These are phyloP conservation scores for Ectemnius continuus DNA, from an alignment of 2,888 invertebrate species.

Conservation along the genomic window DNA sequence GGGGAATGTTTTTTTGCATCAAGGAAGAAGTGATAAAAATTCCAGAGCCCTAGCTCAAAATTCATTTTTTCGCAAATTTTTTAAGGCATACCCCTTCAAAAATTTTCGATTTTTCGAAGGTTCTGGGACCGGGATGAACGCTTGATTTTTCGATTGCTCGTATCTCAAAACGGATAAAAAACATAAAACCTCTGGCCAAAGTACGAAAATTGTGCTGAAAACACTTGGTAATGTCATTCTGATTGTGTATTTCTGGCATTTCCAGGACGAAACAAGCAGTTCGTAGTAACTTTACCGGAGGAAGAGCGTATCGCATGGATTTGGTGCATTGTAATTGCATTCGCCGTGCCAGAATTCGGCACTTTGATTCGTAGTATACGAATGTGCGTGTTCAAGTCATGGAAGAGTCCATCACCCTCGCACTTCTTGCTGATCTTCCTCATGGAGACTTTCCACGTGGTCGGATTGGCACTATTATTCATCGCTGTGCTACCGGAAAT, in stretches of 20 bases:
- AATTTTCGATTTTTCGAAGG: no score
- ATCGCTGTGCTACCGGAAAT: constrained; percentile 94
- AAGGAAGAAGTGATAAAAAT: no score
- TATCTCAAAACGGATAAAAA: no score
- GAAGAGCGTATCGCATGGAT: constrained; percentile 95
- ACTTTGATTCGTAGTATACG: constrained; percentile 90
- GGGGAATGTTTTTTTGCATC: no score
- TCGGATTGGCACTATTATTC: constrained; percentile 92
- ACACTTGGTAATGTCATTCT: not conserved
- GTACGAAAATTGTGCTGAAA: no score
- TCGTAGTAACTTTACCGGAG: constrained; percentile 88
- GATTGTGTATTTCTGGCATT: constrained; percentile 14
- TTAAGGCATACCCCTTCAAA: no score
- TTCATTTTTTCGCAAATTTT: no score
- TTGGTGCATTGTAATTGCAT: constrained; percentile 93
- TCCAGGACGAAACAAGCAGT: constrained; percentile 92
- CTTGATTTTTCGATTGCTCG: no score
- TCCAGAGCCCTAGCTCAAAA: no score
- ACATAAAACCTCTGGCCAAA: no score
- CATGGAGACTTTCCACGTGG: constrained; percentile 92
- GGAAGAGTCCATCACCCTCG: constrained; percentile 84
- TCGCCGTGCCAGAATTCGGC: constrained; percentile 93
- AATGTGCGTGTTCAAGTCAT: constrained; percentile 95
- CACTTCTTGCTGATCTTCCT: constrained; percentile 86
- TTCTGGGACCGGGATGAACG: no score